Evolutionary conservation across 1,140 invertebrate genomes (phyloP).

Genomic region (Pseudomyrmex gracilis): DNA sequence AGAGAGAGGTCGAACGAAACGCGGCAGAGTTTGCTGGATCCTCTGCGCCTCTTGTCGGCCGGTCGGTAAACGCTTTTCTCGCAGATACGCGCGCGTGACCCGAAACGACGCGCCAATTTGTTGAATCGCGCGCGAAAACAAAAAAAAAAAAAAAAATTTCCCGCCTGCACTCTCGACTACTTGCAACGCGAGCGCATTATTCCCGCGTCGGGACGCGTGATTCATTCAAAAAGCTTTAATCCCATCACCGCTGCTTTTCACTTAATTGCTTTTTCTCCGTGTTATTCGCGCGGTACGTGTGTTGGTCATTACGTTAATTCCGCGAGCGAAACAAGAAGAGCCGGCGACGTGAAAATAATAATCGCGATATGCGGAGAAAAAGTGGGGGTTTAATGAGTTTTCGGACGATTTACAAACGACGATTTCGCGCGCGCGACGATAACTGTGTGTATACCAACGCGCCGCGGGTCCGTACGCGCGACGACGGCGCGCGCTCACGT

Average conservation of each 20-base stretch:
- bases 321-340: slow-evolving; percentile 15
- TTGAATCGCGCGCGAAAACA: slow-evolving; percentile 4
- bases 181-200: slow-evolving; percentile 36
- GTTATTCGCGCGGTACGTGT: background rate
- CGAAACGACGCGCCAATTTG: slow-evolving; percentile 52
- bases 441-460: background rate
- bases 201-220: slow-evolving; percentile 41
- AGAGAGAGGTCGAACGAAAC: background rate
- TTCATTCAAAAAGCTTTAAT: slow-evolving; percentile 57
- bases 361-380: background rate
- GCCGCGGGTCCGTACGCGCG: no score
- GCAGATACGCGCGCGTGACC: background rate
- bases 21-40: slow-evolving; percentile 28
- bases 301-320: slow-evolving; percentile 22
- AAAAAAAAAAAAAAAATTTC: background rate
- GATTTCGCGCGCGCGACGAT: background rate
- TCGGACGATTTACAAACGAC: background rate
- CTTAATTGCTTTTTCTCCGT: slow-evolving; percentile 37
- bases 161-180: slow-evolving; percentile 16
- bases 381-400: slow-evolving; percentile 20
- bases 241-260: slow-evolving; percentile 41
- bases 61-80: slow-evolving; percentile 49
- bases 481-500: background rate
- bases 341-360: slow-evolving; percentile 23
- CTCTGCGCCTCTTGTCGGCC: slow-evolving; percentile 18